Percentiles rank a stretch among this genome's conserved stretches.
Evolutionary conservation across 1,140 invertebrate genomes (phyloP).

Genomic region (Conus ventricosus): DNA sequence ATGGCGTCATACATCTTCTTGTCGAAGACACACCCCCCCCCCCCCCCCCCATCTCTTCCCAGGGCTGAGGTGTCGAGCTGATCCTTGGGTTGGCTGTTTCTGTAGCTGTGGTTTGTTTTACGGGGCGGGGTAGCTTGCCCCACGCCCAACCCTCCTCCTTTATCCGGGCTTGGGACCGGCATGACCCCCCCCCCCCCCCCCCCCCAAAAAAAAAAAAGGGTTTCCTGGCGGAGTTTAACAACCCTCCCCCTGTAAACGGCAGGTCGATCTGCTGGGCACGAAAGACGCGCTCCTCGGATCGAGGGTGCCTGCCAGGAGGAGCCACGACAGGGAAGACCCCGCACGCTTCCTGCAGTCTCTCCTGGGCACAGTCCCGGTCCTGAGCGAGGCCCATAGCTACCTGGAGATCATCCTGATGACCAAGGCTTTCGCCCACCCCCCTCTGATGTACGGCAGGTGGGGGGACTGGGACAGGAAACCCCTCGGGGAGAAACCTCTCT

Average conservation of each 20-base stretch:
- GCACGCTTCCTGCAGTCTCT: slow-evolving; percentile 31
- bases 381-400: slow-evolving; percentile 38
- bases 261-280: slow-evolving; percentile 37
- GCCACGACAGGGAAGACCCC: slow-evolving; percentile 26
- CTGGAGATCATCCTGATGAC: slow-evolving; percentile 53
- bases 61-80: too few species aligned
- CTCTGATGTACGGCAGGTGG: slow-evolving; percentile 63
- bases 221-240: too few species aligned
- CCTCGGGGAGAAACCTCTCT: slow-evolving; percentile 51
- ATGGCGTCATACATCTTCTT: too few species aligned
- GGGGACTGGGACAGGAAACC: slow-evolving; percentile 64
- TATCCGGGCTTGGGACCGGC: too few species aligned
- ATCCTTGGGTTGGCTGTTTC: too few species aligned
- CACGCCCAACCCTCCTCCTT: too few species aligned
- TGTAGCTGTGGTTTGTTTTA: too few species aligned
- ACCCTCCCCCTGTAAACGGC: neutral
- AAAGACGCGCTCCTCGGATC: slow-evolving; percentile 36
- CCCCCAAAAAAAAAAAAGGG: too few species aligned
- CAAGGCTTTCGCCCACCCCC: slow-evolving; percentile 55
- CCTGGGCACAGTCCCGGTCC: slow-evolving; percentile 31
- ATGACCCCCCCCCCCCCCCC: too few species aligned
- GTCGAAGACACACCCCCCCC: too few species aligned
- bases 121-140: too few species aligned
- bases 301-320: slow-evolving; percentile 8
- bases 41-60: too few species aligned